Evolutionary conservation across 2,797 vertebrate species (phyloP), one percentile per base, ranked within the genome.

Genomic region (Myotis findleyi): DNA sequence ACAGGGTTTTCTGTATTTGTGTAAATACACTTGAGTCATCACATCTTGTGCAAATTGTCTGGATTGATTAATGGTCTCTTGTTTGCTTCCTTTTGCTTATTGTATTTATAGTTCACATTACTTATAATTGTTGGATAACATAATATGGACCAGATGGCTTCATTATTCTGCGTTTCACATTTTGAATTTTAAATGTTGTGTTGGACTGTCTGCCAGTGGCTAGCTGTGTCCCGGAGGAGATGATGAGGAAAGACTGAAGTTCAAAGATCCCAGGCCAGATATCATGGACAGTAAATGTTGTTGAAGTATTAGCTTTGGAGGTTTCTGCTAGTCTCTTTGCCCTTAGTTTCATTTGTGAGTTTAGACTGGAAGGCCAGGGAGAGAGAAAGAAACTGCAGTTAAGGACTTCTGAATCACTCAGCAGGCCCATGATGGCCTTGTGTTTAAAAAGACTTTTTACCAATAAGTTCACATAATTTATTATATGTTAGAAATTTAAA

Each of bases 91-190:
- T 94, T 96, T 96, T 85, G 93, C 80, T 87, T 89, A 66, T 91
- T 95, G 96, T 97, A 97, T 97, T 97, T 97, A 97, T 97, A 97
- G 97, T 94, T 95, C 91, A 73, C 95, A 97, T 97, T 96, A 96
- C 91, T 96, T 96, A 91, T 96, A 96, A 97, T 97, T 97, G 96
- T 96, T 96, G 89, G 95, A 89, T 81, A 96, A 95, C 97, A 96
- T 93, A 96, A 96, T 97, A 95, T 93, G 87, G 72, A 95, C 96
- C 97, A 97, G 97, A 96, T 97, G 97, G 96, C 87, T 95, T 95
- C 87, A 96, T 97, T 97, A 95, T 96, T 95, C 87, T 57, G 68
- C 53, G 23, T 97, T 97, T 95, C 91, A 93, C 95, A 93, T 89
- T 95, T 86, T 96, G 97, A 96, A 97, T 97, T 91, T 96, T 91